A percentile compares a stretch with the other conserved stretches of the same genome.
These are phyloP conservation scores for Azorinus chamasolen DNA, from an alignment of 2,888 invertebrate genomes.

Conservation along the genomic window DNA sequence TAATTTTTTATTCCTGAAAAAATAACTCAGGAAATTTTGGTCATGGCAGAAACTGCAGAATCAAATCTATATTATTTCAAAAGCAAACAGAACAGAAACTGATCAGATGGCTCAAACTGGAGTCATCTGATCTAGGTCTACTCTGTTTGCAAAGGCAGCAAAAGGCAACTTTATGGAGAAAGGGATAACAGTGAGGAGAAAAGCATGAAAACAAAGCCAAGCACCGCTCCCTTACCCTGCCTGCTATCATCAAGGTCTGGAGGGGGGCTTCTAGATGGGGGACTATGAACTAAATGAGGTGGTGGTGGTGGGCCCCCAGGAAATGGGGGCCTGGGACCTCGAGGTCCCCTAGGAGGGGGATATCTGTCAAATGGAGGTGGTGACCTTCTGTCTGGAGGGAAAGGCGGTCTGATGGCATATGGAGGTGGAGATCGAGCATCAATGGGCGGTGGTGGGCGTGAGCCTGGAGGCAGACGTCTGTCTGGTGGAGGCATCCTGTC, in stretches of 20 bases:
- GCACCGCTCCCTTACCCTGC: constrained; percentile 49
- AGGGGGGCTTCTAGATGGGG: constrained; percentile 48
- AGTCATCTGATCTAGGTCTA: too few species aligned
- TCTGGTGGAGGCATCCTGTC: constrained; percentile 64
- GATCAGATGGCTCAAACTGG: too few species aligned
- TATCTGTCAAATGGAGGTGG: constrained; percentile 72
- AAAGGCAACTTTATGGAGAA: too few species aligned
- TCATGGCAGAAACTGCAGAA: too few species aligned
- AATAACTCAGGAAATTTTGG: too few species aligned
- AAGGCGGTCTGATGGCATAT: constrained; percentile 64
- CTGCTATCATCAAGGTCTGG: constrained; percentile 52
- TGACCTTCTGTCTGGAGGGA: constrained; percentile 71
- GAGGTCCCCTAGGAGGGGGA: constrained; percentile 66
- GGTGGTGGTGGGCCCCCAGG: constrained; percentile 58
- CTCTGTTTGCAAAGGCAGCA: too few species aligned
- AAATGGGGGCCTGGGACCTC: constrained; percentile 61
- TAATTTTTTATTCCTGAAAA: too few species aligned
- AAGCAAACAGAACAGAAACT: too few species aligned
- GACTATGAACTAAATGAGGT: constrained; percentile 58
- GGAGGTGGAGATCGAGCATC: constrained; percentile 69
- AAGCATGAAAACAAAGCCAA: neutral
- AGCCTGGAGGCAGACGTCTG: constrained; percentile 59
- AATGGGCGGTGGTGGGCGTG: constrained; percentile 60
- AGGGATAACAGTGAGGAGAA: neutral
- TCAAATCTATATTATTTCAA: too few species aligned